Evolutionary conservation across 1,140 invertebrate genomes (phyloP).

Genomic region (Prorops nasuta): DNA sequence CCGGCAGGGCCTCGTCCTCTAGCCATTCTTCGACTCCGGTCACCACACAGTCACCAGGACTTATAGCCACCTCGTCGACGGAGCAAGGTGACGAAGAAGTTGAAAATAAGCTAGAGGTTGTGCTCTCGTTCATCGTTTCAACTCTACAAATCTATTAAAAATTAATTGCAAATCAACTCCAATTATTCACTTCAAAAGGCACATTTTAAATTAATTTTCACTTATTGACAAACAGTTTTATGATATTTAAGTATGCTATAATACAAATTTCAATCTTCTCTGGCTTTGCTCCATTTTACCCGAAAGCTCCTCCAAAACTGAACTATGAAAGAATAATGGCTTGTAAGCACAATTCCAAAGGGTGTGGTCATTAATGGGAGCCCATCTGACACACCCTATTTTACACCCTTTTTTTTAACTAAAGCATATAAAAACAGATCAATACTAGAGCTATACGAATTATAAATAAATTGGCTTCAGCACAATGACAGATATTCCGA

Average conservation of each 20-base stretch:
- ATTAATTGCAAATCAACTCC: no score
- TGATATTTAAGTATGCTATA: no score
- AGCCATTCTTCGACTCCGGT: conserved; percentile 41
- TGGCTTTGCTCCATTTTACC: no score
- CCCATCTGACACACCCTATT: conserved; percentile 28
- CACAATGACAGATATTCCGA: neutral
- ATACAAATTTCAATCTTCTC: no score
- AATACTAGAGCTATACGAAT: no score
- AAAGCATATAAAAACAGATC: conserved; percentile 12
- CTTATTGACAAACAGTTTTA: no score
- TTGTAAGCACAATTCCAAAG: conserved; percentile 6
- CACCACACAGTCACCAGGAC: conserved; percentile 28
- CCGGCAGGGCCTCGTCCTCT: conserved; percentile 39
- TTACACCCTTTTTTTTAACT: conserved; percentile 13
- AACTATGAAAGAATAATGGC: no score
- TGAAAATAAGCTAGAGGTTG: conserved; percentile 6
- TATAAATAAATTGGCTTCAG: no score
- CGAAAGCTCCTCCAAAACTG: no score
- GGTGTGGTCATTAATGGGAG: conserved; percentile 33
- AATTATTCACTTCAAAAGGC: no score
- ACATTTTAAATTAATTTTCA: no score
- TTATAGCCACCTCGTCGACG: conserved; percentile 27
- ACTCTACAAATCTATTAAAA: no score
- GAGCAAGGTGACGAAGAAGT: conserved; percentile 27
- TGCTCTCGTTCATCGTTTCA: conserved; percentile 15